Evolutionary conservation across 2,797 vertebrate genomes (phyloP).

Genomic region (Chloroceryle inda): DNA sequence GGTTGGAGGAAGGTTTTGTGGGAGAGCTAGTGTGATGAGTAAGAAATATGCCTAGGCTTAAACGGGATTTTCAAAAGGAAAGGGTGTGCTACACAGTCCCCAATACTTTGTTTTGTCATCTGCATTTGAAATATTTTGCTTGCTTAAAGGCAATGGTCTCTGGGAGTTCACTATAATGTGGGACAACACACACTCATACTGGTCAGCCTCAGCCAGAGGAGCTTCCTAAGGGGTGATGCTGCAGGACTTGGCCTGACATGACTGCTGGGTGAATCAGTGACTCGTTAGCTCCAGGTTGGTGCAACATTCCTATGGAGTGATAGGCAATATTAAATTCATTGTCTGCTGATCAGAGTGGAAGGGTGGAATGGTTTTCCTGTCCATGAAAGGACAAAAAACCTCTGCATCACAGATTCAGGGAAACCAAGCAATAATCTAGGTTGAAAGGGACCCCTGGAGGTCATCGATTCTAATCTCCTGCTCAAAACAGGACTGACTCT

Average conservation of each 20-base stretch:
- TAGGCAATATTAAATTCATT: neutral
- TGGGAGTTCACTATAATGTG: neutral
- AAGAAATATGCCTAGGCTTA: neutral
- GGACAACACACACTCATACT: fast-evolving
- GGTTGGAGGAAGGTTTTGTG: neutral
- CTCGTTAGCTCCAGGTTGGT: neutral
- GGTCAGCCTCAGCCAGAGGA: neutral
- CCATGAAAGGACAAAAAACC: neutral
- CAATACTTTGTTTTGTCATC: constrained; percentile 17
- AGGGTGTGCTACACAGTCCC: neutral
- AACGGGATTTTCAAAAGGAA: constrained; percentile 12
- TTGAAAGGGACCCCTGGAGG: neutral
- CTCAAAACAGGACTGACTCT: neutral
- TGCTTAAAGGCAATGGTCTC: neutral
- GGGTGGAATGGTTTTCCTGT: neutral
- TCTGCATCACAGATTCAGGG: fast-evolving
- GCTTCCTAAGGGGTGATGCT: neutral
- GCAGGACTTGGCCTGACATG: neutral
- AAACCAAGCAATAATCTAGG: neutral
- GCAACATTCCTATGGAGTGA: neutral
- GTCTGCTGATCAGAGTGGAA: neutral
- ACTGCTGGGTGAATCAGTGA: neutral
- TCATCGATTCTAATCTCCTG: neutral
- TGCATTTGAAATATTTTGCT: neutral
- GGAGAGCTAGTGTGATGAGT: neutral